These are phyloP conservation scores for Pluvialis apricaria DNA, from an alignment of 2,113 vertebrate genomes.

Conservation along the genomic window DNA sequence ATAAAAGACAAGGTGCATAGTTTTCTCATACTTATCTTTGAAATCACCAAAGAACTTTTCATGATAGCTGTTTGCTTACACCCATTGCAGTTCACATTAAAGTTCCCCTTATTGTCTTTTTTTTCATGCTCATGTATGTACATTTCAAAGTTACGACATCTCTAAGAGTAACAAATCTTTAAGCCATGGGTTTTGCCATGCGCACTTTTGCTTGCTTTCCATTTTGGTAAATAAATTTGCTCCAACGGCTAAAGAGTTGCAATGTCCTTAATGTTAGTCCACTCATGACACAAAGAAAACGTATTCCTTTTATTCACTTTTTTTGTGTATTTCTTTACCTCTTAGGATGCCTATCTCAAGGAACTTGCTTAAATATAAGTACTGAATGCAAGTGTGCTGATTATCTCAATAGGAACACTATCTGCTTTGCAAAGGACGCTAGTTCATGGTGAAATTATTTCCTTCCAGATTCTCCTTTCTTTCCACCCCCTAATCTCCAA, in stretches of 20 bases:
- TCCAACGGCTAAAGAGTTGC: background rate
- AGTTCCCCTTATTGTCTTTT: background rate
- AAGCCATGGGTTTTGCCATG: accelerated
- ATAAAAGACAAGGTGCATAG: background rate
- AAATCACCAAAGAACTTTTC: background rate
- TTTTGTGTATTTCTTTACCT: background rate
- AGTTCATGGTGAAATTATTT: background rate
- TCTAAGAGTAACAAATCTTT: background rate
- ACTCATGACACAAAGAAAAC: background rate
- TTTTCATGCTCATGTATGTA: background rate
- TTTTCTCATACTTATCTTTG: background rate
- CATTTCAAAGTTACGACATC: background rate
- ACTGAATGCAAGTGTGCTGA: background rate
- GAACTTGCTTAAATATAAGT: background rate
- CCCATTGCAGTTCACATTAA: background rate
- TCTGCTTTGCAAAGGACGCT: background rate
- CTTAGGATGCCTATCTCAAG: background rate
- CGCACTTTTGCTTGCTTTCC: background rate
- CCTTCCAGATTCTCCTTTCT: background rate
- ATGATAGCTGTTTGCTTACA: background rate
- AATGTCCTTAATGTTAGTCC: background rate
- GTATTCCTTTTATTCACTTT: background rate
- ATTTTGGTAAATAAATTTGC: background rate
- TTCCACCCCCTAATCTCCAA: background rate
- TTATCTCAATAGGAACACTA: background rate